Evolutionary conservation across 30 jellyfish, hydroid and myxozoan genomes (phyloP), one percentile per base, ranked within the genome.

Genomic region (Sanderia malayensis): DNA sequence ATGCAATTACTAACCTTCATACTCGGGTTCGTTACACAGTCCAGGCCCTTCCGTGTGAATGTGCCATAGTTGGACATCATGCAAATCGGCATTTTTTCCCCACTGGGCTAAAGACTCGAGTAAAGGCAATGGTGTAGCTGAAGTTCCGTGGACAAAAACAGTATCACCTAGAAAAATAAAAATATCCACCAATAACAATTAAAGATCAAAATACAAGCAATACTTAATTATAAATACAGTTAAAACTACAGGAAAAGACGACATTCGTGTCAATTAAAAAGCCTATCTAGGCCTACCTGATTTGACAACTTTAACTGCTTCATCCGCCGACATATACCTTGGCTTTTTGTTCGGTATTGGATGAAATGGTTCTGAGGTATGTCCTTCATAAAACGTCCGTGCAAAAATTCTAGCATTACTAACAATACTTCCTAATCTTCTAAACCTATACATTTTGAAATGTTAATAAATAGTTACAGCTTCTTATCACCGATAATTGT

Each of bases 1-100:
- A n/a, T n/a, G n/a, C n/a, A n/a, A n/a, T n/a, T n/a, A n/a, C n/a
- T n/a, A 33, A 83, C 95, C 95, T 11, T 68, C 58, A 47, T 26
- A 74, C 55, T 83, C 95, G 15, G 95, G 95, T 26, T 73, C 66
- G 37, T 73, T 73, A 67, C 84, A 73, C 11, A 83, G 24, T 22
- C 88, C 95, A 58, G 95, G 95, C n/a, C 96, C 96, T 60, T 86
- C 96, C 19, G 92, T 77, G 58, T 86, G 96, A 44, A 86, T 86
- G 68, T 86, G 96, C 29, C 46, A 30, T 32, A 79, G 44, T n/a
- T 70, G 17, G 4, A 86, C 93, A 46, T 79, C 93, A 46, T 71
- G 60, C 46, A 86, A 32, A 28, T 86, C 21, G 6, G 58, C 47
- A 17, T 74, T 55, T 44, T 57, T 59, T 2, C 93, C 92, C 69